Percentiles rank a stretch among this genome's conserved stretches.
phyloP scores from a whole-genome alignment of 2,888 invertebrate genomes.

The Syritta pipiens region DNA sequence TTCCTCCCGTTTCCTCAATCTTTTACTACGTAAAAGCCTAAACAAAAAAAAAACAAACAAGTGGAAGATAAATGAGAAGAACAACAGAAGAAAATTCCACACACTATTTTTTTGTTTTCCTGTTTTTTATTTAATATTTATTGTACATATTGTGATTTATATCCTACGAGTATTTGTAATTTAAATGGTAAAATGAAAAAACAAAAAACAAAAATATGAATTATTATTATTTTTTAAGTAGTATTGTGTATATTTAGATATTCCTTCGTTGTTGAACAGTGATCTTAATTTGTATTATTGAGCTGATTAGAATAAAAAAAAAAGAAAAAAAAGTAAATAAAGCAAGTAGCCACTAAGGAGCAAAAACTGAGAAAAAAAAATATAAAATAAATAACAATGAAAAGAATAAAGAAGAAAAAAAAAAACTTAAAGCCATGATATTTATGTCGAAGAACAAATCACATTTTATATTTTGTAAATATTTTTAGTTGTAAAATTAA shows the following conservation, averaged over 20 bases:
- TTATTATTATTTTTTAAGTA: slow-evolving; percentile 51
- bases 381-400: not conserved
- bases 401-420: not conserved
- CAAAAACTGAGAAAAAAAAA: not conserved
- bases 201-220: not conserved
- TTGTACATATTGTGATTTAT: slow-evolving; percentile 61
- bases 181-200: not conserved
- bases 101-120: slow-evolving; percentile 31
- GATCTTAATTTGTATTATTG: slow-evolving; percentile 62
- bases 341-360: slow-evolving; percentile 53
- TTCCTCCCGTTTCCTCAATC: slow-evolving; percentile 54
- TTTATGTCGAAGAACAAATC: slow-evolving; percentile 67
- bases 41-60: too few species aligned
- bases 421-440: slow-evolving; percentile 61
- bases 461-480: slow-evolving; percentile 69
- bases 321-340: not conserved
- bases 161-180: slow-evolving; percentile 35
- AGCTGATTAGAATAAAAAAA: slow-evolving; percentile 54
- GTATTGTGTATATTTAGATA: slow-evolving; percentile 57
- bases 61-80: too few species aligned
- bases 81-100: too few species aligned
- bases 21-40: slow-evolving; percentile 64
- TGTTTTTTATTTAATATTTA: slow-evolving; percentile 25
- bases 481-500: slow-evolving; percentile 65
- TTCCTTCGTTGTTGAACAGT: slow-evolving; percentile 66